These are phyloP conservation scores for Luperina nickerlii DNA, from an alignment of 2,888 invertebrate genomes.

Conservation along the genomic window DNA sequence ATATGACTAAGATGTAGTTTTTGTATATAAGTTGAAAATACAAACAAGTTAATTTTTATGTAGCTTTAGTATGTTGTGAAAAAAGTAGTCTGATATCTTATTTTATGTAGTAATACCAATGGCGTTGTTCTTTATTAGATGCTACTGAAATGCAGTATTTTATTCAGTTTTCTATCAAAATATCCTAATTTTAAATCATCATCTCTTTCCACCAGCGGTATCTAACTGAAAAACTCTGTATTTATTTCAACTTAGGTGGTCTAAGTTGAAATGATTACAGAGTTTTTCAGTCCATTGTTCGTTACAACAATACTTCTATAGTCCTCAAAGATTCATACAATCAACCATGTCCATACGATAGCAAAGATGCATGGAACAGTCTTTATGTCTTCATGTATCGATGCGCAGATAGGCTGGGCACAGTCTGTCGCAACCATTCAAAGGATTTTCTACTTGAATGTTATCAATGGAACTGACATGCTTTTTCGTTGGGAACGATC, in stretches of 20 bases:
- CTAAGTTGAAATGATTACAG: too few species aligned
- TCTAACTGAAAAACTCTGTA: neutral
- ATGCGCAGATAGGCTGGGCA: conserved; percentile 28
- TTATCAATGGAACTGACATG: conserved; percentile 54
- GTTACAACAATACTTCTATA: neutral
- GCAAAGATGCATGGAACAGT: conserved; percentile 41
- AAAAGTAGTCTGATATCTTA: neutral
- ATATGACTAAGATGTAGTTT: neutral
- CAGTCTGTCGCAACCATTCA: conserved; percentile 38
- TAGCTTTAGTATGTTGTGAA: neutral
- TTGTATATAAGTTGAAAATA: neutral
- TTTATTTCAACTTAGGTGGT: too few species aligned
- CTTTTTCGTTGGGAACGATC: conserved; percentile 31
- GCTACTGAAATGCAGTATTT: neutral
- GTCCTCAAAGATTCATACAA: conserved; percentile 8
- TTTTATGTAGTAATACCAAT: neutral
- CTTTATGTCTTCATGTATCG: conserved; percentile 44
- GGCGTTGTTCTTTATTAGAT: neutral
- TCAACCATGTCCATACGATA: conserved; percentile 17
- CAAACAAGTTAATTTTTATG: too few species aligned
- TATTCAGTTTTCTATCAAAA: neutral
- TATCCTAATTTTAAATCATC: neutral
- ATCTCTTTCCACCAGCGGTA: neutral
- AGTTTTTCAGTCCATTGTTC: neutral
- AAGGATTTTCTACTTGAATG: conserved; percentile 45